A percentile compares a stretch with the other conserved stretches of the same genome.
Conservation (phyloP, 2,113 vertebrate genomes). For the Gallinago paraguaiae region DNA sequence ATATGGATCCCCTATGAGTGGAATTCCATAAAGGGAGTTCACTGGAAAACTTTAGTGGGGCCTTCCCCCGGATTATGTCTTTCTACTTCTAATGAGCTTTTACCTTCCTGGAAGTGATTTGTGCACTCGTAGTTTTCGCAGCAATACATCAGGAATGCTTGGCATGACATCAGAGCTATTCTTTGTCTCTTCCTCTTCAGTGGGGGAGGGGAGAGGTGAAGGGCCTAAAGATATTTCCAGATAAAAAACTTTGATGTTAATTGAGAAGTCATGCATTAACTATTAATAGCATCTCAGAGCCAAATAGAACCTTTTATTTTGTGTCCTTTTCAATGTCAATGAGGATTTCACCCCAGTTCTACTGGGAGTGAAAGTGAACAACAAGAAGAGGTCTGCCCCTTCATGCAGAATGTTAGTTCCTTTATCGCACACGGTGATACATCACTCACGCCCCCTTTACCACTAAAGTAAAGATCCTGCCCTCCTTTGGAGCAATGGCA, state of each 20-base stretch:
- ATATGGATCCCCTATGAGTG: neutral
- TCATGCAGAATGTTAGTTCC: neutral
- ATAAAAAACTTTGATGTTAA: neutral
- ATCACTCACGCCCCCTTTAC: neutral
- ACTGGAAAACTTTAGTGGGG: neutral
- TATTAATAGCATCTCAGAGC: neutral
- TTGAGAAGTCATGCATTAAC: neutral
- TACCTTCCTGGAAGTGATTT: conserved; percentile 89
- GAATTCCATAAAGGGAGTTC: neutral
- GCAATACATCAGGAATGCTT: conserved; percentile 91
- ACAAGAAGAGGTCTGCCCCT: neutral
- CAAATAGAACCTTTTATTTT: neutral
- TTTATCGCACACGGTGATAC: neutral
- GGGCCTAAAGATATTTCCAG: conserved; percentile 71
- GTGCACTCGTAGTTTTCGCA: conserved; percentile 91
- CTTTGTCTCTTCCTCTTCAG: conserved; percentile 81
- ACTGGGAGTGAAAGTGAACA: neutral
- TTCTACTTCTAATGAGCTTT: neutral
- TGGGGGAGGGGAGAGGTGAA: conserved; percentile 67
- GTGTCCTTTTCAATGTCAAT: neutral
- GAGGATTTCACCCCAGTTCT: neutral
- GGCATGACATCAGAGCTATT: conserved; percentile 88
- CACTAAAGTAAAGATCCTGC: neutral
- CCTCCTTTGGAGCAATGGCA: neutral
- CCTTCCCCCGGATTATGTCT: neutral